A percentile compares a stretch with the other conserved stretches of the same genome.
Conservation (phyloP, 2,113 vertebrate genomes). For the Dryoscopus gambensis region DNA sequence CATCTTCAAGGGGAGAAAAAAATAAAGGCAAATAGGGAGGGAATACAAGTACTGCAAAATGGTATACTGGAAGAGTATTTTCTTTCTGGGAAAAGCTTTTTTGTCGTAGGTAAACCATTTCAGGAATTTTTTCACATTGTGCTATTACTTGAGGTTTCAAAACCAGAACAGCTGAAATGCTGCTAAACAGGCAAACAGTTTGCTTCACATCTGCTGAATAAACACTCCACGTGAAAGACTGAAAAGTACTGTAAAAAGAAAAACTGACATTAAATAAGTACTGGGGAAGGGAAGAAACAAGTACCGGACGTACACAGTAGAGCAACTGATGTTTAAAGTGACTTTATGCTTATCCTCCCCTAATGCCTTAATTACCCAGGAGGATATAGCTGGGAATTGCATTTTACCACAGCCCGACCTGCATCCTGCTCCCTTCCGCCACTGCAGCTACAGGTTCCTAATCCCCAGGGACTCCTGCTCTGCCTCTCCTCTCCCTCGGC, state of each 20-base stretch:
- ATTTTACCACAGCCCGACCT: neutral
- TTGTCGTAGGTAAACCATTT: neutral
- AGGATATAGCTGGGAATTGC: neutral
- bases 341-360: neutral
- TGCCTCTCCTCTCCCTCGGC: neutral
- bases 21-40: neutral
- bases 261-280: neutral
- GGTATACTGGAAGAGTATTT: neutral
- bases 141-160: neutral
- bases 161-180: neutral
- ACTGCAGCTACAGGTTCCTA: neutral
- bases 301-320: neutral
- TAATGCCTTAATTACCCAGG: neutral
- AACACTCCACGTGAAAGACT: neutral
- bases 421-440: neutral
- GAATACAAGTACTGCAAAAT: neutral
- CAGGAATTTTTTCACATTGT: neutral
- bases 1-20: accelerated
- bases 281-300: neutral
- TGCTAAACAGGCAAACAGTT: neutral
- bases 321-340: neutral
- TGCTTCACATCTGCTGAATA: neutral
- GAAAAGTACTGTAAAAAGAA: neutral
- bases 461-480: neutral
- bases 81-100: neutral